phyloP scores from a whole-genome alignment of 1,140 invertebrate species.

The Pseudobourletiella spinata region DNA sequence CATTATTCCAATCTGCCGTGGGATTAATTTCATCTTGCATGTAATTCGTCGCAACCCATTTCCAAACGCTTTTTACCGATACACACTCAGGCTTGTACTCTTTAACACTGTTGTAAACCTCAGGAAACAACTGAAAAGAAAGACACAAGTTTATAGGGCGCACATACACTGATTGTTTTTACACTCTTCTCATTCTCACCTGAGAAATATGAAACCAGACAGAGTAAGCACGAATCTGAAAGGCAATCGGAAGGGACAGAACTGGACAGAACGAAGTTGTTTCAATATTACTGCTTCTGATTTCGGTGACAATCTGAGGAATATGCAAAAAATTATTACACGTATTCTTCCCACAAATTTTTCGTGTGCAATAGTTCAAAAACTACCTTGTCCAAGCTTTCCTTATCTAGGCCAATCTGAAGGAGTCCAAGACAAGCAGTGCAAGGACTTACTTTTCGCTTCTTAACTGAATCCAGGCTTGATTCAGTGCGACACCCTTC shows the following conservation, averaged over 20 bases:
- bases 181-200: slow-evolving; percentile 28
- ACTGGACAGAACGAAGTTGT: slow-evolving; percentile 44
- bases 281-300: slow-evolving; percentile 42
- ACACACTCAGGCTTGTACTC: slow-evolving; percentile 39
- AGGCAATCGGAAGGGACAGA: slow-evolving; percentile 45
- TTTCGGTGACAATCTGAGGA: slow-evolving; percentile 41
- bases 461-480: slow-evolving; percentile 9
- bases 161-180: not conserved
- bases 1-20: slow-evolving; percentile 40
- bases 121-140: slow-evolving; percentile 22
- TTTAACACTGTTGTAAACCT: slow-evolving; percentile 12
- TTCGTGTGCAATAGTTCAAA: not conserved
- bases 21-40: slow-evolving; percentile 44
- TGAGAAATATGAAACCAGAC: slow-evolving; percentile 41
- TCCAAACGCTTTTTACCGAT: slow-evolving; percentile 57
- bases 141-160: slow-evolving; percentile 23
- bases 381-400: slow-evolving; percentile 38
- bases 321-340: slow-evolving; percentile 20
- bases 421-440: slow-evolving; percentile 55
- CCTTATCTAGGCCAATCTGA: slow-evolving; percentile 44
- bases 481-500: not conserved
- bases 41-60: slow-evolving; percentile 46
- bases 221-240: slow-evolving; percentile 44
- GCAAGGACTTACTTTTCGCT: slow-evolving; percentile 42
- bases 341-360: not conserved